Percentiles rank a stretch among this genome's conserved stretches.
phyloP scores from a whole-genome alignment of 53 echinoderm and acorn worm genomes.

The Echinarachnius parma region DNA sequence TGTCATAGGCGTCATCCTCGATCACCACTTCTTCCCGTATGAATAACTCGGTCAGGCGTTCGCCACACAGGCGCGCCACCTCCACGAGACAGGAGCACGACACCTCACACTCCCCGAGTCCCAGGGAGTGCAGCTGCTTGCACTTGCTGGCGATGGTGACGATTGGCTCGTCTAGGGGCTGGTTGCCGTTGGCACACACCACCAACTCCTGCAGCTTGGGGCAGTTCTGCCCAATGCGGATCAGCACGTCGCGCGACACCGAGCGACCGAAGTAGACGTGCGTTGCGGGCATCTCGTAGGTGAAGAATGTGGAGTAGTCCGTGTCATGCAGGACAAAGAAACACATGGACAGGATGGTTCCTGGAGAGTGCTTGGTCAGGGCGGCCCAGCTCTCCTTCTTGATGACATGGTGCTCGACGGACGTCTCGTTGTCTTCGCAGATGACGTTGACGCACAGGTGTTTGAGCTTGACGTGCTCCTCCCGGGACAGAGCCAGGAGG shows the following conservation, averaged over 20 bases:
- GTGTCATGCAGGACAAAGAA: constrained; percentile 70
- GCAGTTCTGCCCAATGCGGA: constrained; percentile 66
- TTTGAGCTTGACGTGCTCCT: constrained; percentile 67
- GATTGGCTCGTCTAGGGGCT: constrained; percentile 65
- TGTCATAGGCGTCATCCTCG: constrained; percentile 56
- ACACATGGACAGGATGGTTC: constrained; percentile 61
- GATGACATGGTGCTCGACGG: constrained; percentile 48
- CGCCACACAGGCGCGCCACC: constrained; percentile 78
- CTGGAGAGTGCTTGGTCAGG: constrained; percentile 63
- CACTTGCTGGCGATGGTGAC: constrained; percentile 67
- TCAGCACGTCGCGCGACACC: constrained; percentile 61
- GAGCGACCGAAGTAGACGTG: constrained; percentile 72
- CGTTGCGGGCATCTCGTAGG: constrained; percentile 61
- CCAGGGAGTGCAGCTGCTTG: constrained; percentile 57
- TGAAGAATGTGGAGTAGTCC: constrained; percentile 66
- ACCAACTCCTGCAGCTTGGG: constrained; percentile 72
- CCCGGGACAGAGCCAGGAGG: constrained; percentile 58
- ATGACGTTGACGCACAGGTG: constrained; percentile 58
- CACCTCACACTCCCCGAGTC: constrained; percentile 72
- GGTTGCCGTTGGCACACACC: constrained; percentile 69
- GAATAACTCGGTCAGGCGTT: constrained; percentile 65
- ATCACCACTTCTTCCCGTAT: constrained; percentile 66
- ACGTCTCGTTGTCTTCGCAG: constrained; percentile 40
- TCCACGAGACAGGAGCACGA: constrained; percentile 70
- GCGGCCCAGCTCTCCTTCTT: constrained; percentile 67